These are phyloP conservation scores for Bergia puertoricense DNA, from an alignment of 92 coral and sea anemone genomes.

Conservation along the genomic window DNA sequence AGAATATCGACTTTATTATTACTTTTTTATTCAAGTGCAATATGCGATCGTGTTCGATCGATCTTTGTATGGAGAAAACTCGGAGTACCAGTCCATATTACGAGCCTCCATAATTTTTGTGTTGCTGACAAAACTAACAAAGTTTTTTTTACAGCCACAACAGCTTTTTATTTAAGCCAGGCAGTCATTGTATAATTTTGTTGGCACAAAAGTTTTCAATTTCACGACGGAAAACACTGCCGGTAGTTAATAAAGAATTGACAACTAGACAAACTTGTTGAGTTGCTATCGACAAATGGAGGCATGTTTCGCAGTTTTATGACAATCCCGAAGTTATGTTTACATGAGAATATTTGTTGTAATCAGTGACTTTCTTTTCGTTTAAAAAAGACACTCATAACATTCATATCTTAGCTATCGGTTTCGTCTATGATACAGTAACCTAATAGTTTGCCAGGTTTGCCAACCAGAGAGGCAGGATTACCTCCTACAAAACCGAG, in stretches of 20 bases:
- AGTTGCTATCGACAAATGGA: not conserved
- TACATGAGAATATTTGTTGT: not conserved
- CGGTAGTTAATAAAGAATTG: not conserved
- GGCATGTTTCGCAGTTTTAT: not conserved
- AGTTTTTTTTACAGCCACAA: not conserved
- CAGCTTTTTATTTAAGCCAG: not conserved
- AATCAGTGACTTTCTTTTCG: not conserved
- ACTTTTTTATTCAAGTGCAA: not conserved
- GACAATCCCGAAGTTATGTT: not conserved
- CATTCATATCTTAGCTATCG: not conserved
- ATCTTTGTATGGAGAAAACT: not conserved
- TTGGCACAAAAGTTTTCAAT: not conserved
- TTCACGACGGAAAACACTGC: not conserved
- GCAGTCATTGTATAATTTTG: not conserved
- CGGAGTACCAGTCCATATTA: not conserved
- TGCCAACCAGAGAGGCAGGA: not conserved
- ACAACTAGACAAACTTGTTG: too few relatives aligned
- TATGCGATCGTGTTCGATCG: not conserved
- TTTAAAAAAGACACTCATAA: not conserved
- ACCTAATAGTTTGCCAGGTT: not conserved
- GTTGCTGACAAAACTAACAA: not conserved
- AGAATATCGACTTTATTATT: not conserved
- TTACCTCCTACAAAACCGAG: constrained; percentile 6
- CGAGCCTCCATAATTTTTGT: not conserved
- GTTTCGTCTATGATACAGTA: not conserved